These are phyloP conservation scores for Papilio xuthus DNA, from an alignment of 1,140 invertebrate species.

Conservation along the genomic window DNA sequence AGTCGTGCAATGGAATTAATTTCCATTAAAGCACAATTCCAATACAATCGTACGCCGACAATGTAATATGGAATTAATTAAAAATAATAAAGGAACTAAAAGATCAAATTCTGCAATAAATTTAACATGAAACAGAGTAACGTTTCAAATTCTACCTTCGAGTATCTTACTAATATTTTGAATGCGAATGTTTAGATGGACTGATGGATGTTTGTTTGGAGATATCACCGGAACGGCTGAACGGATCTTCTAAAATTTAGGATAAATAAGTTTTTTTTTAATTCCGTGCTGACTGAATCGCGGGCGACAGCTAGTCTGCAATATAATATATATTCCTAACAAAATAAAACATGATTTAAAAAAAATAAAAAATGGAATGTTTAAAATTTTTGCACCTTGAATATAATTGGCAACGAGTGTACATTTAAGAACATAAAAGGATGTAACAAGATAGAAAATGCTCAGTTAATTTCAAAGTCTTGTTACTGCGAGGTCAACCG, in stretches of 20 bases:
- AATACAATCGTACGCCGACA: neutral
- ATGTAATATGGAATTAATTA: neutral
- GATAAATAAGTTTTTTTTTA: no score
- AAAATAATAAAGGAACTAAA: neutral
- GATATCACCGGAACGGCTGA: no score
- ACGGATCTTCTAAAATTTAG: no score
- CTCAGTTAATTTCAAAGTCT: conserved; percentile 20
- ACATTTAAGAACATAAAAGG: neutral
- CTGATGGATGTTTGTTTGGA: no score
- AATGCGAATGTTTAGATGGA: no score
- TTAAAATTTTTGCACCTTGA: neutral
- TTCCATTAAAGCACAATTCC: neutral
- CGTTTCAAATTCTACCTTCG: neutral
- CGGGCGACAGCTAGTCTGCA: no score
- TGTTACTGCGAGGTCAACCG: neutral
- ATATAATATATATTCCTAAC: no score
- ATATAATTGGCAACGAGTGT: neutral
- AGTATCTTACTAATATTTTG: no score
- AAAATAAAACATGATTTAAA: no score
- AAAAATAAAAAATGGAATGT: no score
- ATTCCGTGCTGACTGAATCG: no score
- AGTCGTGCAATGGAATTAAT: conserved; percentile 22
- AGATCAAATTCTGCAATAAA: neutral
- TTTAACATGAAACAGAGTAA: neutral
- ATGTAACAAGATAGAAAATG: neutral